Conservation (phyloP, 2,113 vertebrate genomes). For the Triplophysa rosa region DNA sequence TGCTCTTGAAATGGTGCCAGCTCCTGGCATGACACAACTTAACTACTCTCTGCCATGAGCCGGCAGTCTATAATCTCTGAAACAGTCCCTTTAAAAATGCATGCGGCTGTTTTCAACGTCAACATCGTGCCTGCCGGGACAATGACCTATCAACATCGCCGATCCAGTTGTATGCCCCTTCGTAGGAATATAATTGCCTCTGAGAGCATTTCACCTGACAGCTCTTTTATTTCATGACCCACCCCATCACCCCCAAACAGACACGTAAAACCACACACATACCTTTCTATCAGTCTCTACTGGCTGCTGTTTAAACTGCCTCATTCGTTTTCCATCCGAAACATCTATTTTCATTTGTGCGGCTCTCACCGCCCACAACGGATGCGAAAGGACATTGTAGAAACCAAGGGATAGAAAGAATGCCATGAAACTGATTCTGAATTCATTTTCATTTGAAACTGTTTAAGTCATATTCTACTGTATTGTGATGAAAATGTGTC, state of each 20-base stretch:
- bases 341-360: constrained; percentile 50
- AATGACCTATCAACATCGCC: constrained; percentile 29
- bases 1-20: constrained; percentile 32
- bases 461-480: background rate
- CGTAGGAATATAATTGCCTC: constrained; percentile 43
- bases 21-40: constrained; percentile 57
- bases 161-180: constrained; percentile 20
- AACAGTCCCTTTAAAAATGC: constrained; percentile 46
- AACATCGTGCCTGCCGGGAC: background rate
- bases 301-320: constrained; percentile 32
- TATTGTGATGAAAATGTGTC: background rate
- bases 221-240: background rate
- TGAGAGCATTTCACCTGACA: constrained; percentile 37
- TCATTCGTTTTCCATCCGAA: constrained; percentile 49
- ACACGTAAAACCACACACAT: background rate
- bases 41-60: constrained; percentile 8
- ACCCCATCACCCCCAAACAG: background rate
- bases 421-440: background rate
- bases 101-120: constrained; percentile 26
- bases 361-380: background rate
- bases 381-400: background rate
- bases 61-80: background rate
- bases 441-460: constrained; percentile 18
- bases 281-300: constrained; percentile 33
- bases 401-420: background rate